These are phyloP conservation scores for Lumbricus terrestris DNA, from an alignment of 2,888 invertebrate genomes.

Conservation along the genomic window DNA sequence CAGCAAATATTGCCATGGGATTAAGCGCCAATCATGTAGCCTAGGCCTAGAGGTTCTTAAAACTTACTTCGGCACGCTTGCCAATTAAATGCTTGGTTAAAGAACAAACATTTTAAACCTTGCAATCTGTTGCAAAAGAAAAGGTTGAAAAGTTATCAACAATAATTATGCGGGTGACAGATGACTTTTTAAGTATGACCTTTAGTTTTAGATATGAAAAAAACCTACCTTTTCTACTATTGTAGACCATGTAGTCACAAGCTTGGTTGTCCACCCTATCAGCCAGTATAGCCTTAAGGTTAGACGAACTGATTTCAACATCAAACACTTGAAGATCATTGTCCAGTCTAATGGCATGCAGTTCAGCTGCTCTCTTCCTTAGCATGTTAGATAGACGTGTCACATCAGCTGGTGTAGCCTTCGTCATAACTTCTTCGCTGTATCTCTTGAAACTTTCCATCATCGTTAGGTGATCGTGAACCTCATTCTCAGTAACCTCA, in stretches of 20 bases:
- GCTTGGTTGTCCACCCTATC: neutral
- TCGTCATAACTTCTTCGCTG: neutral
- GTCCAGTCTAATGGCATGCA: neutral
- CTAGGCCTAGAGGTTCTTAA: too few species aligned
- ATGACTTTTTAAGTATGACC: neutral
- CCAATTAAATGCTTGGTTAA: too few species aligned
- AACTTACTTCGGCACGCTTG: too few species aligned
- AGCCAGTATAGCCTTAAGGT: neutral
- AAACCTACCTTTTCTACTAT: neutral
- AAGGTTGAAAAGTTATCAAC: neutral
- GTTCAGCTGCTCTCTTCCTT: conserved; percentile 6
- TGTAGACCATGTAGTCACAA: neutral
- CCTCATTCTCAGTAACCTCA: neutral
- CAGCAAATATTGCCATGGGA: too few species aligned
- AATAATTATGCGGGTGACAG: neutral
- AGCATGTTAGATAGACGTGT: neutral
- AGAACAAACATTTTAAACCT: too few species aligned
- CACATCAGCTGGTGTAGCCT: neutral
- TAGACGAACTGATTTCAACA: neutral
- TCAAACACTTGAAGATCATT: neutral
- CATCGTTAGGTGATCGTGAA: conserved; percentile 4
- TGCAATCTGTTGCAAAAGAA: neutral
- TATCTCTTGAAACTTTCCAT: conserved; percentile 10
- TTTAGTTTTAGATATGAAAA: neutral
- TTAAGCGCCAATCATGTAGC: too few species aligned